Conservation (phyloP, 2,797 vertebrate species). For the Chrosomus eos region DNA sequence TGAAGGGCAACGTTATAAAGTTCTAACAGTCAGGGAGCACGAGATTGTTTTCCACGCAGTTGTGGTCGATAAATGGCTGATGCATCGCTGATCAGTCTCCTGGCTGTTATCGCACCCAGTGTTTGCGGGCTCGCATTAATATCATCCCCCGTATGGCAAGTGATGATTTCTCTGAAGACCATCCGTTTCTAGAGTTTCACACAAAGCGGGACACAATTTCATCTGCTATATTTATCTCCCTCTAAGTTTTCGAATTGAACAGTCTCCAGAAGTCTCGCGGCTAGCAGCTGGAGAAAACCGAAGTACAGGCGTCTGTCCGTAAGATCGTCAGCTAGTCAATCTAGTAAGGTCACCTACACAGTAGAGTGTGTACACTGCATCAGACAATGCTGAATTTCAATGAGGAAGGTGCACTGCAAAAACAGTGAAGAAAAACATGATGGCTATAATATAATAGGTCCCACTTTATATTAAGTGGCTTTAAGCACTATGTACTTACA, state of each 20-base stretch:
- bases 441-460: background rate
- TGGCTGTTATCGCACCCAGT: constrained; percentile 45
- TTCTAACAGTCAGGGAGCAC: constrained; percentile 53
- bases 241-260: constrained; percentile 39
- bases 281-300: constrained; percentile 20
- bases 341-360: background rate
- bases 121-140: constrained; percentile 35
- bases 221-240: constrained; percentile 29
- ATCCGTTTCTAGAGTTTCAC: constrained; percentile 45
- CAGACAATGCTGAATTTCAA: background rate
- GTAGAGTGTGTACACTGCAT: constrained; percentile 6
- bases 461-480: too few relatives aligned
- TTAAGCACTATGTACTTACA: too few relatives aligned
- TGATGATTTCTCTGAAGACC: constrained; percentile 42
- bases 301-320: background rate
- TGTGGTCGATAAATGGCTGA: constrained; percentile 46
- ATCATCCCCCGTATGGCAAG: constrained; percentile 28
- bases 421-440: background rate
- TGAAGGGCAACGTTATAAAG: constrained; percentile 66
- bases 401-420: background rate
- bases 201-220: constrained; percentile 24
- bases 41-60: constrained; percentile 54
- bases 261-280: constrained; percentile 12
- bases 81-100: constrained; percentile 51
- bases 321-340: constrained; percentile 23